Evolutionary conservation across 2,113 vertebrate genomes (phyloP).

Genomic region (Mormyrus iriodes): DNA sequence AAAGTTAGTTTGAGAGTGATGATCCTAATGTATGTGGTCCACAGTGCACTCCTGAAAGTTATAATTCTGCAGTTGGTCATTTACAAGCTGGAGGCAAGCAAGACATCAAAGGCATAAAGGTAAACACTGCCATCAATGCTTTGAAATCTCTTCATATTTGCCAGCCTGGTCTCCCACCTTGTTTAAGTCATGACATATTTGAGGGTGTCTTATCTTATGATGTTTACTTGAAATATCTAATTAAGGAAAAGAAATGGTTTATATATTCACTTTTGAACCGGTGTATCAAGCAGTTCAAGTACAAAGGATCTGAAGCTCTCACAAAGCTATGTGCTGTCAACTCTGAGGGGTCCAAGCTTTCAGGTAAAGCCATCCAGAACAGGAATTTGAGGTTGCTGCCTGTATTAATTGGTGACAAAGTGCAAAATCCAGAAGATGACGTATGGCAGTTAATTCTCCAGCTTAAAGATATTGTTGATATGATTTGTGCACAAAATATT

Average conservation of each 20-base stretch:
- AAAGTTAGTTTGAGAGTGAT: conserved; percentile 24
- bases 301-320: conserved; percentile 34
- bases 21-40: conserved; percentile 32
- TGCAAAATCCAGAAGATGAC: conserved; percentile 31
- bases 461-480: not conserved
- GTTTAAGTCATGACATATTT: no score
- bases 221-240: not conserved
- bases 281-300: conserved; percentile 24
- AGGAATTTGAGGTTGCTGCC: conserved; percentile 34
- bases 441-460: conserved; percentile 15
- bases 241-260: not conserved
- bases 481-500: not conserved
- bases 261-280: not conserved
- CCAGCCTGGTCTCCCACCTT: no score
- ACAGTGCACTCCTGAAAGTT: conserved; percentile 29
- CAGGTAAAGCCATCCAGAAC: conserved; percentile 31
- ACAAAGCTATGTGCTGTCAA: conserved; percentile 36
- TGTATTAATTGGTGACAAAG: conserved; percentile 36
- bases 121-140: no score
- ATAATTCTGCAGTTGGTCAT: conserved; percentile 24
- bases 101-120: not conserved
- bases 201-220: no score
- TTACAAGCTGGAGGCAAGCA: conserved; percentile 14
- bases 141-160: no score
- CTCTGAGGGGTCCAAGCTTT: conserved; percentile 12